Conservation (phyloP, 2,888 invertebrate species). For the Drosophila nr. perissopoda region DNA sequence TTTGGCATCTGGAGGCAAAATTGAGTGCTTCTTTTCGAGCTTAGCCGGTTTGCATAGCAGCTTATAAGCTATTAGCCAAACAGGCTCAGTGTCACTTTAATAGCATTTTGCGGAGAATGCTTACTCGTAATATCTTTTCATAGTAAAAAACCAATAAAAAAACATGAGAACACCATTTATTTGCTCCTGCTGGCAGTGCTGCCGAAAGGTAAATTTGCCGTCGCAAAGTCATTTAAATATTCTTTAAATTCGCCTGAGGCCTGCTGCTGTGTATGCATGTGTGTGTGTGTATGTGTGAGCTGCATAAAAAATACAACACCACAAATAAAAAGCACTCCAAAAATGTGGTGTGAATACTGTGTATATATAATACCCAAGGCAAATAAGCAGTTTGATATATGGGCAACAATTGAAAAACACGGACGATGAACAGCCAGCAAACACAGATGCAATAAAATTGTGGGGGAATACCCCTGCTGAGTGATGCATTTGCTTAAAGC, state of each 20-base stretch:
- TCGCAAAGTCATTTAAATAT: constrained; percentile 43
- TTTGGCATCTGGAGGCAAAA: constrained; percentile 30
- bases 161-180: background rate
- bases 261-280: background rate
- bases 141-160: constrained; percentile 1
- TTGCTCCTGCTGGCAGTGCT: constrained; percentile 1
- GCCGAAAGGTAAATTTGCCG: constrained; percentile 16
- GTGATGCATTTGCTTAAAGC: background rate
- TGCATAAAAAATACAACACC: constrained; percentile 12
- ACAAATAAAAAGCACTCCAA: constrained; percentile 10
- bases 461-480: constrained; percentile 4
- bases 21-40: constrained; percentile 38
- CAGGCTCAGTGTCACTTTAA: constrained; percentile 24
- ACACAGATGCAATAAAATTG: constrained; percentile 9
- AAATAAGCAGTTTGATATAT: constrained; percentile 38
- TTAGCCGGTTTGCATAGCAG: constrained; percentile 21
- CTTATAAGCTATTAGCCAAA: constrained; percentile 41
- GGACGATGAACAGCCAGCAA: background rate
- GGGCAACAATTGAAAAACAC: constrained; percentile 28
- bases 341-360: constrained; percentile 27
- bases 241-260: constrained; percentile 32
- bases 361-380: constrained; percentile 23
- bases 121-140: constrained; percentile 9
- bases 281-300: background rate
- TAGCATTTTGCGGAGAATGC: background rate